Evolutionary conservation across 2,797 vertebrate species (phyloP).

Genomic region (Chromis chromis): DNA sequence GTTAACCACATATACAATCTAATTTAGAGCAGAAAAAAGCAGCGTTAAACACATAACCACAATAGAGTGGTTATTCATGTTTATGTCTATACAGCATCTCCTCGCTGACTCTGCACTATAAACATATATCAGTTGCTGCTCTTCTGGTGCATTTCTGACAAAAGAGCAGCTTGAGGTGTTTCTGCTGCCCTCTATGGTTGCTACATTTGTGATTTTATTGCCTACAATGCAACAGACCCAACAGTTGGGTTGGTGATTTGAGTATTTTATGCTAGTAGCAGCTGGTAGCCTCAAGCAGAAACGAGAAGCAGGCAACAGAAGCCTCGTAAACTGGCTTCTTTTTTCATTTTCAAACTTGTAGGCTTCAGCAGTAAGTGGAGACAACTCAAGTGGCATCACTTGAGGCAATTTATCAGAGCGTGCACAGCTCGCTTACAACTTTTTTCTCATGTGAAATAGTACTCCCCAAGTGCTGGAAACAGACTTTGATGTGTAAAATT

Average conservation of each 20-base stretch:
- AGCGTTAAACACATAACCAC: too few relatives aligned
- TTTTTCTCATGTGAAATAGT: background rate
- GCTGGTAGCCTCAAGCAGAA: background rate
- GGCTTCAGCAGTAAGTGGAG: background rate
- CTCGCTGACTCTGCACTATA: background rate
- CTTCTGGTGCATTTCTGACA: background rate
- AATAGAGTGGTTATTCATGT: too few relatives aligned
- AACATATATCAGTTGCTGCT: background rate
- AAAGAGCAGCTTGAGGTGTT: conserved; percentile 17
- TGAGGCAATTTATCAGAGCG: background rate
- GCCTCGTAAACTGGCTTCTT: background rate
- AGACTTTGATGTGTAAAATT: background rate
- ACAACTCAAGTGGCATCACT: conserved; percentile 9
- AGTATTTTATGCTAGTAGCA: background rate
- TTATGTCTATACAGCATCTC: background rate
- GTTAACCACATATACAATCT: background rate
- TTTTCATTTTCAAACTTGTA: background rate
- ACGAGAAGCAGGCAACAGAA: background rate
- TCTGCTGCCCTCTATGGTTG: background rate
- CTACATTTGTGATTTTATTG: conserved; percentile 20
- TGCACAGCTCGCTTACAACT: background rate
- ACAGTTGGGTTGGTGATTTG: conserved; percentile 2
- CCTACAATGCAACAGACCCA: conserved; percentile 13
- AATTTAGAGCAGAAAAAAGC: background rate
- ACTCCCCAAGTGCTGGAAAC: background rate